Percentiles rank a stretch among this genome's conserved stretches.
Conservation (phyloP, 2,888 invertebrate species). For the Gisinianus flammeolus region DNA sequence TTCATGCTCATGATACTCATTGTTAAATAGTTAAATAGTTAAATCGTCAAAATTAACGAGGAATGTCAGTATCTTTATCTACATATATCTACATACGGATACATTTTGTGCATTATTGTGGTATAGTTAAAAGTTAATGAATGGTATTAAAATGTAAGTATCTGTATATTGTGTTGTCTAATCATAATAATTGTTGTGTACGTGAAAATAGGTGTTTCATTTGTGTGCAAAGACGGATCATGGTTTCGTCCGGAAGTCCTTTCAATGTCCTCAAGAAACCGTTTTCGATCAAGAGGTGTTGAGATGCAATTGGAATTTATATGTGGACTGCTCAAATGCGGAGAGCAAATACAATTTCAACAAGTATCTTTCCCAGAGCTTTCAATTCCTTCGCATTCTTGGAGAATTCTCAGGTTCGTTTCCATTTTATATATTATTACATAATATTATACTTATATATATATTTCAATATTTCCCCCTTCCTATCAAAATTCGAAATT, state of each 20-base stretch:
- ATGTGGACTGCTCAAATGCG: slow-evolving; percentile 85
- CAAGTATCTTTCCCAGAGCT: slow-evolving; percentile 88
- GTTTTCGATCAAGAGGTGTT: slow-evolving; percentile 81
- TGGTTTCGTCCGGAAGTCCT: slow-evolving; percentile 87
- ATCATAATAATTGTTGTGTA: not conserved
- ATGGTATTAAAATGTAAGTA: too few species aligned
- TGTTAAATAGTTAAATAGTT: too few species aligned
- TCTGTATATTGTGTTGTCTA: too few species aligned
- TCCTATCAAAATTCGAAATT: too few species aligned
- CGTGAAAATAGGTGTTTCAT: slow-evolving; percentile 76
- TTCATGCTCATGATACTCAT: too few species aligned
- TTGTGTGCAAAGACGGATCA: slow-evolving; percentile 88
- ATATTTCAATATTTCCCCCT: too few species aligned
- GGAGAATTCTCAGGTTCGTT: slow-evolving; percentile 79
- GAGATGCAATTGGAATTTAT: slow-evolving; percentile 95
- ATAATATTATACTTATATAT: too few species aligned
- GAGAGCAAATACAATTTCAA: slow-evolving; percentile 84
- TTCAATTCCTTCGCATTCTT: slow-evolving; percentile 87
- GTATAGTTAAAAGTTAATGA: too few species aligned
- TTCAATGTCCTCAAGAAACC: slow-evolving; percentile 88
- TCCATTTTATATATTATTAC: too few species aligned
- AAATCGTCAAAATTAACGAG: too few species aligned
- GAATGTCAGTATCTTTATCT: too few species aligned
- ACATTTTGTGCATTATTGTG: not conserved
- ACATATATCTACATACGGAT: not conserved